phyloP scores from a whole-genome alignment of 2,888 invertebrate genomes.

The Nomada ruficornis region DNA sequence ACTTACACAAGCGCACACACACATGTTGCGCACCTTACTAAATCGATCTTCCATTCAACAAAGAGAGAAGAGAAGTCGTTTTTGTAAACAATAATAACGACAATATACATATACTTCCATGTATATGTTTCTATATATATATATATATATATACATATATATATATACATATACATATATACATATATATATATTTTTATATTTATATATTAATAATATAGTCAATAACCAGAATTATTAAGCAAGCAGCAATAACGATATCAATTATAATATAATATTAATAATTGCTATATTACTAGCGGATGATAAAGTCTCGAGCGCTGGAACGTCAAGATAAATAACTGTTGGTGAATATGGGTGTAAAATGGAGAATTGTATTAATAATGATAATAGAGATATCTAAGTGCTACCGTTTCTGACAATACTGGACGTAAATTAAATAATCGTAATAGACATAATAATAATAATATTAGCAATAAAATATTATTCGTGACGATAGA shows the following conservation, averaged over 20 bases:
- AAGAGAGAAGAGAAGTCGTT: constrained; percentile 38
- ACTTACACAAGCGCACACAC: constrained; percentile 5
- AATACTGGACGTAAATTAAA: constrained; percentile 82
- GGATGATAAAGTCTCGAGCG: constrained; percentile 45
- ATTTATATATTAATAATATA: constrained; percentile 69
- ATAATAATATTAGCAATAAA: constrained; percentile 58
- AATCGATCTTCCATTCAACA: constrained; percentile 32
- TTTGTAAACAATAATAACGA: constrained; percentile 65
- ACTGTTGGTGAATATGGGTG: constrained; percentile 50
- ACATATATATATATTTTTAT: constrained; percentile 54
- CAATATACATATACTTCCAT: constrained; percentile 72
- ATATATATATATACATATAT: constrained; percentile 54
- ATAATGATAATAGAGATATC: constrained; percentile 56
- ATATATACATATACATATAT: constrained; percentile 57
- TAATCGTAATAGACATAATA: constrained; percentile 67
- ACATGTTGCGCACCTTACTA: background rate
- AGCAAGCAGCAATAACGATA: constrained; percentile 61
- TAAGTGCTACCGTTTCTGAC: constrained; percentile 65
- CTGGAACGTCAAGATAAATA: constrained; percentile 30
- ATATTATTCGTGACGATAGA: constrained; percentile 51
- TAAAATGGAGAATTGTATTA: constrained; percentile 44
- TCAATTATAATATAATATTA: constrained; percentile 62
- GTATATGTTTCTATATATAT: constrained; percentile 33
- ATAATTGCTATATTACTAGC: constrained; percentile 61
- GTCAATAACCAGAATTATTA: constrained; percentile 67